Base-by-base conservation (phyloP, 2,797 vertebrate species). In the Sebastes wilsoni region DNA sequence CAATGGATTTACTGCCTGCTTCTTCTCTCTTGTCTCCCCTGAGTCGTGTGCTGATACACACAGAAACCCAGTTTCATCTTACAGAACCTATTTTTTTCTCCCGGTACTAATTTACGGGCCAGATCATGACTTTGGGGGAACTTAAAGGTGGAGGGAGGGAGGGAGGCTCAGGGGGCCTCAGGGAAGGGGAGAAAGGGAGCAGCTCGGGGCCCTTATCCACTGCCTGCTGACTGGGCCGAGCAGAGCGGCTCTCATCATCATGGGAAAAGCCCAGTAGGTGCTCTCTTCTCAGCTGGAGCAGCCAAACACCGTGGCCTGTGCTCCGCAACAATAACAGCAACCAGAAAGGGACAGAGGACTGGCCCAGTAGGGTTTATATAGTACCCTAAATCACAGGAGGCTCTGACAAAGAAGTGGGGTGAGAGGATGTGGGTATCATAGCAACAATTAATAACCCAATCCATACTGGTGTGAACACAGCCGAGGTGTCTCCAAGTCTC, bases 1-100 rank as follows among this genome's bases (percentile, higher is more conserved):
- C 94, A 90, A 87, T 93, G 94, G 95, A 96, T 96, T 96, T 96
- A 96, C 94, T 95, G 94, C 94, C 95, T 96, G 94, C 94, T 95
- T 96, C 95, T 96, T 95, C 95, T 95, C 95, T 95, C 95, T 95
- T 96, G 95, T 96, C 94, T 96, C 93, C 87, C 92, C 75, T 80
- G 92, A 95, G 94, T 95, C 92, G 88, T 94, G 93, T 83, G 87
- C 95, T 95, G 95, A 96, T 95, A 94, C 94, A 89, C 91, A 79
- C 93, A 87, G 88, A 94, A 94, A 93, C 88, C 84, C 80, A 93
- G 94, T 95, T 94, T 96, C 93, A 90, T 95, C 94, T 96, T 95
- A 95, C 95, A 95, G 90, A 90, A 94, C 89, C 80, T 88, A 89
- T 94, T 94, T 94, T 94, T 94, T 89, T 93, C 88, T 92, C 90